Evolutionary conservation across 2,797 vertebrate genomes (phyloP).

Genomic region (Poeciliopsis paucimaculata): DNA sequence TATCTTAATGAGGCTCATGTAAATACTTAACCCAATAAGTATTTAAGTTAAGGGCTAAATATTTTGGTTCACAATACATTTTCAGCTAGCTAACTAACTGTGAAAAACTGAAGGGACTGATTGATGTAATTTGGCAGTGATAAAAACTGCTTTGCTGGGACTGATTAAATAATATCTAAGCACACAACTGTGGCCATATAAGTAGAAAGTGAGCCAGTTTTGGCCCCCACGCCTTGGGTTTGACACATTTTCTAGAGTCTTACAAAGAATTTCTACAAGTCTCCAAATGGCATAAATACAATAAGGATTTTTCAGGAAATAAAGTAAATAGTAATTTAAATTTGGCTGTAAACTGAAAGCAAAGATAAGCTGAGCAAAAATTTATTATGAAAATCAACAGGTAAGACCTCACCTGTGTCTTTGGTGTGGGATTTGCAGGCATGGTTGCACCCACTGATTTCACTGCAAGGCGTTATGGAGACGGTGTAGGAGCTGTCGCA

Average conservation of each 20-base stretch:
- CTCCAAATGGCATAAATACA: neutral
- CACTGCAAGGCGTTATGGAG: constrained; percentile 86
- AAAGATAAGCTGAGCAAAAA: neutral
- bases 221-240: no score
- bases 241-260: neutral
- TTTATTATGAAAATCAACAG: neutral
- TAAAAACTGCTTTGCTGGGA: no score
- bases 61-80: no score
- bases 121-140: no score
- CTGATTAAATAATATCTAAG: no score
- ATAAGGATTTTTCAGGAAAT: neutral
- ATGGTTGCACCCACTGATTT: constrained; percentile 83
- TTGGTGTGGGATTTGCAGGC: constrained; percentile 76
- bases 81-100: no score
- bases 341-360: neutral
- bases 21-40: no score
- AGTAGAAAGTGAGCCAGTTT: no score
- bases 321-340: neutral
- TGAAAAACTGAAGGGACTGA: no score
- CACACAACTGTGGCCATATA: no score
- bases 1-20: no score
- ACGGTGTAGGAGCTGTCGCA: constrained; percentile 86
- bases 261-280: neutral
- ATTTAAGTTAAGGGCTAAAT: no score
- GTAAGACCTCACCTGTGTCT: constrained; percentile 81